A percentile compares a stretch with the other conserved stretches of the same genome.
Conservation (phyloP, 2,797 vertebrate species). For the Stomatorhinus walkeri region DNA sequence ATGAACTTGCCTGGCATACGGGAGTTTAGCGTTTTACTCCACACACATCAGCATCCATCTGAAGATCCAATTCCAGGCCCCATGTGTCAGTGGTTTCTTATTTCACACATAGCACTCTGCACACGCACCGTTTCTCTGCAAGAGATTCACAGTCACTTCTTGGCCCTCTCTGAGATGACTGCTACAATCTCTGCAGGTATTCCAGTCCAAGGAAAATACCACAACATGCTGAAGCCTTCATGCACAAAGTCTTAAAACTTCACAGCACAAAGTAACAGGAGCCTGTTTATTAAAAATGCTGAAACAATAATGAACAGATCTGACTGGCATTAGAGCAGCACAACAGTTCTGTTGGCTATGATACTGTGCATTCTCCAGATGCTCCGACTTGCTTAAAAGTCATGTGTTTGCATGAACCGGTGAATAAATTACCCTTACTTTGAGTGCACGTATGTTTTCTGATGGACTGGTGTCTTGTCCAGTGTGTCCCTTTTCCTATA, state of each 20-base stretch:
- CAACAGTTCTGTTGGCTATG: neutral
- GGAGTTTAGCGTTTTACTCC: neutral
- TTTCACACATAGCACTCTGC: neutral
- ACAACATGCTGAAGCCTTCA: neutral
- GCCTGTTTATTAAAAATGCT: neutral
- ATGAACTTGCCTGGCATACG: neutral
- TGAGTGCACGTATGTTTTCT: neutral
- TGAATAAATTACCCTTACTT: neutral
- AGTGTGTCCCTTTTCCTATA: neutral
- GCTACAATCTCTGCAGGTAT: conserved; percentile 2
- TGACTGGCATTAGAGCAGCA: neutral
- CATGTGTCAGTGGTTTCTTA: neutral
- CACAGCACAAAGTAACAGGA: neutral
- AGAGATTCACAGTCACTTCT: neutral
- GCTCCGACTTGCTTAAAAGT: neutral
- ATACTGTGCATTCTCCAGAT: neutral
- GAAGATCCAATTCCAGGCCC: neutral
- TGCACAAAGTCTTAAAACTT: neutral
- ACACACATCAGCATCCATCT: neutral
- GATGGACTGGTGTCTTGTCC: neutral
- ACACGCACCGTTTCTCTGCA: neutral
- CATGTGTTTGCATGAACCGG: neutral
- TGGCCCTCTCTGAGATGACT: neutral
- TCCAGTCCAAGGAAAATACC: neutral
- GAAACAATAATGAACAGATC: neutral